phyloP scores from a whole-genome alignment of 2,797 vertebrate genomes.

The Hippopotamyrus pictus region DNA sequence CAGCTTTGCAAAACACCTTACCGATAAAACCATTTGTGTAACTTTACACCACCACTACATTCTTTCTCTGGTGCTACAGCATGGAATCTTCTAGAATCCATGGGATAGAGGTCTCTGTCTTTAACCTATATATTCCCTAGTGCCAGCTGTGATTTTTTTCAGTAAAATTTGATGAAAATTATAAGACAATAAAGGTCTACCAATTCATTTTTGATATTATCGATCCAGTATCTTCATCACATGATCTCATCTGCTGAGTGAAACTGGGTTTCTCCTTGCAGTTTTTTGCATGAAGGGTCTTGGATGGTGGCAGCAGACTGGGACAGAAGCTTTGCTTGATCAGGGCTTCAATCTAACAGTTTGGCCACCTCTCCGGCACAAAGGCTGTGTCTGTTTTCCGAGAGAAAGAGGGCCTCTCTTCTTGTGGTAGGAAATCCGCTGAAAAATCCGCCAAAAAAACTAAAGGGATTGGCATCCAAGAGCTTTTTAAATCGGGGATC shows the following conservation, averaged over 20 bases:
- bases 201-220: not conserved
- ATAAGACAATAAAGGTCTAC: not conserved
- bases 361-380: not conserved
- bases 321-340: not conserved
- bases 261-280: not conserved
- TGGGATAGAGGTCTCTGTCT: not conserved
- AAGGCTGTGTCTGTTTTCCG: not conserved
- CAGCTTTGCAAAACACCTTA: not conserved
- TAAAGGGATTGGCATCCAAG: not conserved
- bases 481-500: not conserved
- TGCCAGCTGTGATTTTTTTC: not conserved
- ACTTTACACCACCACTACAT: not conserved
- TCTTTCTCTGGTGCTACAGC: not conserved
- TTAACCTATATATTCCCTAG: not conserved
- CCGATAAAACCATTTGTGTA: not conserved
- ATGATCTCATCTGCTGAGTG: not conserved
- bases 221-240: not conserved
- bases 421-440: not conserved
- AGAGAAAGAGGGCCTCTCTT: not conserved
- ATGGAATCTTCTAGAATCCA: not conserved
- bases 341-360: not conserved
- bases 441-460: not conserved
- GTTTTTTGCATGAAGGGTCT: not conserved
- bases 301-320: not conserved
- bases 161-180: not conserved